Base-by-base conservation (phyloP, 2,113 vertebrate species). In the Nansenia antarctica region DNA sequence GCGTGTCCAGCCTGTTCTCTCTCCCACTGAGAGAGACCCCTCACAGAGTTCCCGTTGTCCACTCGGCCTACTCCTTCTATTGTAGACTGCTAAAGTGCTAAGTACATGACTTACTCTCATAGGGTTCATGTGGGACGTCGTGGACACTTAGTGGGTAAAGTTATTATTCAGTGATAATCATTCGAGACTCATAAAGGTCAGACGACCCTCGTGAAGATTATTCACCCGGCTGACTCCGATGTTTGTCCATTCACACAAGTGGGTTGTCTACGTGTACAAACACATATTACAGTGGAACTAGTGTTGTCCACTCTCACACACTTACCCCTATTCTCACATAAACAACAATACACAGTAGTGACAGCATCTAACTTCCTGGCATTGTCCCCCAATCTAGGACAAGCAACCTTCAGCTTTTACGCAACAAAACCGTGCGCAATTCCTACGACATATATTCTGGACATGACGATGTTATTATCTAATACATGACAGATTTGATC, bases 331-430 rank as follows among this genome's bases (percentile, higher is more conserved):
- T 78, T 60, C 57, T 14, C 71, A 30, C 62, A n/a, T 64, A 78
- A 73, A 89, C 87, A 89, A 92, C 86, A 89, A 91, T 89, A 64
- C 82, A 80, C 74, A 82, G 73, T 78, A 24, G 65, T 84, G 81
- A 86, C 80, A 75, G 58, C 83, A 86, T 77, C 81, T 34, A 55
- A 76, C 77, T 89, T 90, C 88, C 90, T 87, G 70, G 83, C 70
- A 91, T 89, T 91, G 87, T 91, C 80, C 81, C 77, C 76, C 70
- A 22, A 31, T 20, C 76, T 75, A 24, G 24, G 75, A 52, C 49
- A 24, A 7, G 2, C 45, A 64, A 70, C 20, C 49, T 20, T 52
- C n/a, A 24, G 1, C 24, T 27, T n/a, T 26, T 55, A 24, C 22
- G 6, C 45, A 49, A 5, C 18, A 20, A 5, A 49, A 20, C 8